Evolutionary conservation across 2,888 invertebrate species (phyloP).

Genomic region (Cryptocheilus praepositus): DNA sequence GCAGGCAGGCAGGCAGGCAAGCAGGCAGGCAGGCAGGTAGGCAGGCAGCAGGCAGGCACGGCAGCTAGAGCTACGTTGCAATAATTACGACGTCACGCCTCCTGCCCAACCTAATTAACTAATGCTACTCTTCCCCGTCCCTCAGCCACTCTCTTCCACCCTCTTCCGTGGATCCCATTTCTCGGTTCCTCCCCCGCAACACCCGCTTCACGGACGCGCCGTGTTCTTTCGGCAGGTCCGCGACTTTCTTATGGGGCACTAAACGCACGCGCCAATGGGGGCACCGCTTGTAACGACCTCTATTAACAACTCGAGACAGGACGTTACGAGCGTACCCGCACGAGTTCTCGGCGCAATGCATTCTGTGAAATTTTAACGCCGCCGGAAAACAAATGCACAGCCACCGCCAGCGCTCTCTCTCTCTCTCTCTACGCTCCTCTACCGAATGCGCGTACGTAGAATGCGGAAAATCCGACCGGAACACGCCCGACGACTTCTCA

Average conservation of each 20-base stretch:
- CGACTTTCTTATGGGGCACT: slow-evolving; percentile 34
- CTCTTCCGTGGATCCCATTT: neutral
- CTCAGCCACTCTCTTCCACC: neutral
- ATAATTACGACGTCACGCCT: slow-evolving; percentile 74
- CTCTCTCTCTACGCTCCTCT: no score
- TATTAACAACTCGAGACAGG: no score
- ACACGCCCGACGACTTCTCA: no score
- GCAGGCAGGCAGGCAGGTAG: slow-evolving; percentile 33
- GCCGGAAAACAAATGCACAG: no score
- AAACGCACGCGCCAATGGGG: slow-evolving; percentile 8
- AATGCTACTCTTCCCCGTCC: slow-evolving; percentile 46
- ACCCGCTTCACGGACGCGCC: neutral
- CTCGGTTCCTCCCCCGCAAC: slow-evolving; percentile 10
- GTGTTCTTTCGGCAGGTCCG: slow-evolving; percentile 49
- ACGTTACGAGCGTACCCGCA: slow-evolving; percentile 19
- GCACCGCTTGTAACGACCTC: no score
- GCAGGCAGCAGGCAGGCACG: slow-evolving; percentile 43
- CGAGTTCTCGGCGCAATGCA: neutral
- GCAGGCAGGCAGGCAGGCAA: slow-evolving; percentile 54
- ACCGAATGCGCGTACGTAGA: no score
- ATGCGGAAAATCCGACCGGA: no score
- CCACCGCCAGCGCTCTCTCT: no score
- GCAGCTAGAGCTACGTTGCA: slow-evolving; percentile 65
- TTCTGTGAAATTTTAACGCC: no score
- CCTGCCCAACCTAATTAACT: slow-evolving; percentile 72